These are phyloP conservation scores for Brachyptera risi DNA, from an alignment of 2,888 invertebrate species.

Conservation along the genomic window DNA sequence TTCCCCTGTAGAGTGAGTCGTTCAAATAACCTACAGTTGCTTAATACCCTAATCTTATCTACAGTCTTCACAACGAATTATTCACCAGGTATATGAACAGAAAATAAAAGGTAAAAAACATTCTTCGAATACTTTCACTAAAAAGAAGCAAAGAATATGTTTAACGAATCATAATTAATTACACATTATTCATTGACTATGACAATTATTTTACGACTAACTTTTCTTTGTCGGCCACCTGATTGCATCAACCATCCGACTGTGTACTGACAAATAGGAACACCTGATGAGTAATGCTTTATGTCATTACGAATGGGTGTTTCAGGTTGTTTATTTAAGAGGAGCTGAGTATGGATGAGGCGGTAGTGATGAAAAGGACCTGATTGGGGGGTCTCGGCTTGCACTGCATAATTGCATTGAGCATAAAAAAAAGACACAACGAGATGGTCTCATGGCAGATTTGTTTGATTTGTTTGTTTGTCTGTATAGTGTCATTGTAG, in stretches of 20 bases:
- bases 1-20: too few species aligned
- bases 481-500: background rate
- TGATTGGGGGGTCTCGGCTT: slow-evolving; percentile 11
- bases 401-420: background rate
- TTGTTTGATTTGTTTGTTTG: background rate
- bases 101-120: background rate
- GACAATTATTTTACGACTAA: slow-evolving; percentile 8
- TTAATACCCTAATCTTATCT: too few species aligned
- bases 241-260: too few species aligned
- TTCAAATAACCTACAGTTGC: too few species aligned
- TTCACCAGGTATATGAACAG: too few species aligned
- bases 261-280: too few species aligned
- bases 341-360: too few species aligned
- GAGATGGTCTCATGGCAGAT: background rate
- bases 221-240: slow-evolving; percentile 15
- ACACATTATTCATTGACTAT: slow-evolving; percentile 14
- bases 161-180: slow-evolving; percentile 11
- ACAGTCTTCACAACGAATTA: too few species aligned
- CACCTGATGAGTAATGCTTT: too few species aligned
- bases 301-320: too few species aligned
- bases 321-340: too few species aligned
- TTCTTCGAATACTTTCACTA: slow-evolving; percentile 1
- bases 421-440: background rate
- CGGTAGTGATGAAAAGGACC: slow-evolving; percentile 1
- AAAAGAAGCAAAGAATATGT: slow-evolving; percentile 3